phyloP scores from a whole-genome alignment of 2,113 vertebrate species.

The Ctenodactylus gundi region DNA sequence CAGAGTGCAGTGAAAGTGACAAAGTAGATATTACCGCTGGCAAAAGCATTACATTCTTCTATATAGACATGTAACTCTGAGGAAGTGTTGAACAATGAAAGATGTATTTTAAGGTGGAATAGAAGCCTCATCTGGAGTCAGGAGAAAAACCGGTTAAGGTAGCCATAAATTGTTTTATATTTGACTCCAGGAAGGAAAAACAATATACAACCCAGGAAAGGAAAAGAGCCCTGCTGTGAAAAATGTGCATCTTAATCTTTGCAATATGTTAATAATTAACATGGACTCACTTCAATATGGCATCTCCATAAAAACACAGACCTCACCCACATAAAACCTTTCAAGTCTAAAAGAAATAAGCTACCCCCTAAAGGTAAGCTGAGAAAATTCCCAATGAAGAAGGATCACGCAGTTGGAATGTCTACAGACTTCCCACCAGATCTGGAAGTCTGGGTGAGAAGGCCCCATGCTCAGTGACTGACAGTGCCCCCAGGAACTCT shows the following conservation, averaged over 20 bases:
- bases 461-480: constrained; percentile 50
- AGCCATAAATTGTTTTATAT: constrained; percentile 25
- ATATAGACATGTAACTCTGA: neutral
- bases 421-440: constrained; percentile 44
- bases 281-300: constrained; percentile 39
- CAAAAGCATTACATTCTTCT: neutral
- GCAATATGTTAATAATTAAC: constrained; percentile 58
- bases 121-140: neutral
- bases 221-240: neutral
- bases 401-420: constrained; percentile 42
- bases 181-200: constrained; percentile 27
- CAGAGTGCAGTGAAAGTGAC: neutral
- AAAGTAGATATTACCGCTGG: neutral
- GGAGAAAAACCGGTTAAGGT: neutral
- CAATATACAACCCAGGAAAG: neutral
- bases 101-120: neutral
- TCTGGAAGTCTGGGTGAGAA: constrained; percentile 40
- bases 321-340: constrained; percentile 38
- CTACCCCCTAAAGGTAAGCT: constrained; percentile 37
- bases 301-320: constrained; percentile 28
- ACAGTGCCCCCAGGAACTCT: neutral
- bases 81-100: neutral
- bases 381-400: constrained; percentile 59
- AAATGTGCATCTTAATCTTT: constrained; percentile 54
- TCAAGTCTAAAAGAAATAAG: constrained; percentile 59